A percentile compares a stretch with the other conserved stretches of the same genome.
Conservation (phyloP, 2,888 invertebrate species). For the Agriopis leucophaearia region DNA sequence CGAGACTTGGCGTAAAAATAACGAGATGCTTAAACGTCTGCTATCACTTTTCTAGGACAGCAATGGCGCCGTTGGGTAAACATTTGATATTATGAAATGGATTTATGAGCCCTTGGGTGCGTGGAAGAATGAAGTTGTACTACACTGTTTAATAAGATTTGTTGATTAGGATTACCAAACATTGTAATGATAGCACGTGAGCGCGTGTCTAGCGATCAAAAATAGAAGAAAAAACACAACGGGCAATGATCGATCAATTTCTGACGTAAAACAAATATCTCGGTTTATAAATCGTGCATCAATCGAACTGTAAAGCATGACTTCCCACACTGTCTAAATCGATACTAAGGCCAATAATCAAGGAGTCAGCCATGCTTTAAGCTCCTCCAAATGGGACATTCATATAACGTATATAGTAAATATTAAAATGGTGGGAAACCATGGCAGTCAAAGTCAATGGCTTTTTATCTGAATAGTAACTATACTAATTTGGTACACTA, state of each 20-base stretch:
- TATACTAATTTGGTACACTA: slow-evolving; percentile 8
- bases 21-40: slow-evolving; percentile 51
- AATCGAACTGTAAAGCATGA: slow-evolving; percentile 61
- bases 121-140: slow-evolving; percentile 34
- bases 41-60: slow-evolving; percentile 48
- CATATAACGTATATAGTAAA: not conserved
- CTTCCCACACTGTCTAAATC: slow-evolving; percentile 56
- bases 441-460: not conserved
- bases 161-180: slow-evolving; percentile 47
- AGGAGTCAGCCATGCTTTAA: slow-evolving; percentile 8
- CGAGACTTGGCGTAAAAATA: slow-evolving; percentile 48
- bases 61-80: slow-evolving; percentile 54
- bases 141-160: slow-evolving; percentile 32
- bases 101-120: slow-evolving; percentile 38
- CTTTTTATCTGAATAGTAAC: slow-evolving; percentile 11
- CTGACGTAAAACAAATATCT: slow-evolving; percentile 83
- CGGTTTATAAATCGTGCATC: slow-evolving; percentile 69
- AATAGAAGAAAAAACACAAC: slow-evolving; percentile 69
- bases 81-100: slow-evolving; percentile 50
- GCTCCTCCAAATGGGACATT: not conserved
- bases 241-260: slow-evolving; percentile 79
- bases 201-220: slow-evolving; percentile 59
- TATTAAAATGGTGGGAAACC: not conserved
- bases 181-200: slow-evolving; percentile 41
- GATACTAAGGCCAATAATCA: slow-evolving; percentile 37